Conservation (phyloP, 64 coral and sea anemone genomes). For the Exaiptasia diaphana region DNA sequence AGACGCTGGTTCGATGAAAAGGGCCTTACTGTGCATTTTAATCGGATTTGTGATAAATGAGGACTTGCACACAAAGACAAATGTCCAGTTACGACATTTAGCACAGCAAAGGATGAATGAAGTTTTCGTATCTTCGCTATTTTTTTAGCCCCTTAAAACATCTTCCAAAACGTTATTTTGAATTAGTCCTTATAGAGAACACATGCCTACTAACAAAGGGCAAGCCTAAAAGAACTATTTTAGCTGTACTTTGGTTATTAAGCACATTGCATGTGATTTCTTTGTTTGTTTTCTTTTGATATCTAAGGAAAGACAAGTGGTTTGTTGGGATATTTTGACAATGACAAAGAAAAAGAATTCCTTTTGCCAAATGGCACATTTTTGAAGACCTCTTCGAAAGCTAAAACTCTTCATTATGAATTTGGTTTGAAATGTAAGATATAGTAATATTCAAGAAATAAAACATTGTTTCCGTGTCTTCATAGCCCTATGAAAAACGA, state of each 20-base stretch:
- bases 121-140: not conserved
- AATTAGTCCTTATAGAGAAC: not conserved
- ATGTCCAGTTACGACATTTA: too few species aligned
- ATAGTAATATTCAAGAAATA: not conserved
- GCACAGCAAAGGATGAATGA: too few species aligned
- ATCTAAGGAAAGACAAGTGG: constrained; percentile 62
- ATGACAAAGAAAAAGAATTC: constrained; percentile 38
- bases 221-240: not conserved
- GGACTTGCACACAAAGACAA: too few species aligned
- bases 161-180: not conserved
- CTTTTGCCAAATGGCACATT: constrained; percentile 59
- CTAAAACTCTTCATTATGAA: constrained; percentile 45
- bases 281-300: not conserved
- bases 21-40: too few species aligned
- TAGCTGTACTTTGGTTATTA: not conserved
- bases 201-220: not conserved
- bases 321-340: constrained; percentile 69
- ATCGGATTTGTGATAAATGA: too few species aligned
- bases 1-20: too few species aligned
- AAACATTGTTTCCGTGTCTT: not conserved
- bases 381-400: constrained; percentile 24
- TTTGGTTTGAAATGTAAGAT: constrained; percentile 73
- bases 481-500: not conserved
- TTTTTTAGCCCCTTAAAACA: not conserved
- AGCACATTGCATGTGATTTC: not conserved